These are phyloP conservation scores for Lampris megalopsis DNA, from an alignment of 2,113 vertebrate species.

Conservation along the genomic window DNA sequence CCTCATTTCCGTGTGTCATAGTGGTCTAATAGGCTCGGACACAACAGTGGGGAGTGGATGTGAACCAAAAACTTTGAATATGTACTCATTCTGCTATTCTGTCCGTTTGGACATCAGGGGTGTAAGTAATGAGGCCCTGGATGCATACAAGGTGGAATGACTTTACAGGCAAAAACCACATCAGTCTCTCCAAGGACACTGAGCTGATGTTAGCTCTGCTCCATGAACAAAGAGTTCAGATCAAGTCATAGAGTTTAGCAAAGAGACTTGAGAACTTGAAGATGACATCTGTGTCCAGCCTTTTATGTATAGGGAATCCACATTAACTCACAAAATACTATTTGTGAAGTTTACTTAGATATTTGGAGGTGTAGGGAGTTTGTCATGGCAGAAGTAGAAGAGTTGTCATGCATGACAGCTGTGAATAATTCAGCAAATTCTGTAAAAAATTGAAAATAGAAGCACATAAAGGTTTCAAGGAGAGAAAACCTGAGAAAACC, in stretches of 20 bases:
- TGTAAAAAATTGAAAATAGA: slow-evolving; percentile 32
- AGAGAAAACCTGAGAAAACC: slow-evolving; percentile 37
- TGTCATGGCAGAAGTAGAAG: neutral
- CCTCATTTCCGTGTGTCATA: slow-evolving; percentile 73
- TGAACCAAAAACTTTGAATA: slow-evolving; percentile 55
- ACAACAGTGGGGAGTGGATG: slow-evolving; percentile 9
- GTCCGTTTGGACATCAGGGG: slow-evolving; percentile 28
- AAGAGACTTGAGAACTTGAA: slow-evolving; percentile 18
- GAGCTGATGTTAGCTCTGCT: slow-evolving; percentile 6
- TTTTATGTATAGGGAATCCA: neutral
- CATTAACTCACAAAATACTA: neutral
- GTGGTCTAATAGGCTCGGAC: slow-evolving; percentile 66
- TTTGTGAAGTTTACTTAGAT: neutral
- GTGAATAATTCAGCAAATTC: slow-evolving; percentile 28
- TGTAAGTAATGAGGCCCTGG: slow-evolving; percentile 47
- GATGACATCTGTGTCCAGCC: slow-evolving; percentile 9
- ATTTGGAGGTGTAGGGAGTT: neutral
- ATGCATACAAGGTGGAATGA: slow-evolving; percentile 17
- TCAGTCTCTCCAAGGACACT: slow-evolving; percentile 20
- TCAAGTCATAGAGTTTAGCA: slow-evolving; percentile 9
- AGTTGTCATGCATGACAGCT: slow-evolving; percentile 11
- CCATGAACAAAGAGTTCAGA: slow-evolving; percentile 18
- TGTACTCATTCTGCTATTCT: slow-evolving; percentile 39
- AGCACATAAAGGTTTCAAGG: neutral
- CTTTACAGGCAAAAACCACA: slow-evolving; percentile 49